Base-by-base conservation (phyloP, 2,888 invertebrate genomes). In the Drosophila tripunctata region DNA sequence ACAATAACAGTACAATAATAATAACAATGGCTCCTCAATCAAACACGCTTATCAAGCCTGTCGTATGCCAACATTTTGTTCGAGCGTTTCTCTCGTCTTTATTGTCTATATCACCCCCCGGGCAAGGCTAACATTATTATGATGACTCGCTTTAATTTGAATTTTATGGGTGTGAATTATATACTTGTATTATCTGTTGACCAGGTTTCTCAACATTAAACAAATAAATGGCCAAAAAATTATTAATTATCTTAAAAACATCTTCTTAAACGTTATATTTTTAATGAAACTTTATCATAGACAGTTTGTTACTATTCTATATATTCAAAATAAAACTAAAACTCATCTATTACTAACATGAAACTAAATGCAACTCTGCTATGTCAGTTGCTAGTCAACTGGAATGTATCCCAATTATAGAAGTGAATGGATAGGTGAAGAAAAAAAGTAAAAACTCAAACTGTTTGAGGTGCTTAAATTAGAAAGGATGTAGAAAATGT, bases 351-450 rank as follows among this genome's bases (percentile, higher is more conserved):
- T n/a, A n/a, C 12, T 12, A 5, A 43, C 10, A 7, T 2, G 48
- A 35, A 48, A 31, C 12, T 33, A 35, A 21, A 62, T 15, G n/a
- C 36, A 31, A 30, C 14, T 55, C 52, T 17, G n/a, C 33, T 35
- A n/a, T n/a, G 48, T 21, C 58, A 48, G 52, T 38, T 51, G 56
- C 35, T 45, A 33, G 27, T 48, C 15, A 45, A 30, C 44, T 36
- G 41, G 41, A 36, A 58, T 55, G 45, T 44, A 45, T 45, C 19
- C 65, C 45, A 76, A 70, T 79, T 65, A 64, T 60, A 40, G 41
- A 63, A 80, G 81, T 83, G 81, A 81, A 81, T 69, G 87, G 77
- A 63, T 63, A 43, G 83, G n/a, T n/a, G n/a, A n/a, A n/a, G 8
- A 66, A 63, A 50, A 22, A 51, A 33, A 35, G 35, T 51, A 17